A percentile compares a stretch with the other conserved stretches of the same genome.
These are phyloP conservation scores for Artibeus jamaicensis DNA, from an alignment of 2,797 vertebrate species.

Conservation along the genomic window DNA sequence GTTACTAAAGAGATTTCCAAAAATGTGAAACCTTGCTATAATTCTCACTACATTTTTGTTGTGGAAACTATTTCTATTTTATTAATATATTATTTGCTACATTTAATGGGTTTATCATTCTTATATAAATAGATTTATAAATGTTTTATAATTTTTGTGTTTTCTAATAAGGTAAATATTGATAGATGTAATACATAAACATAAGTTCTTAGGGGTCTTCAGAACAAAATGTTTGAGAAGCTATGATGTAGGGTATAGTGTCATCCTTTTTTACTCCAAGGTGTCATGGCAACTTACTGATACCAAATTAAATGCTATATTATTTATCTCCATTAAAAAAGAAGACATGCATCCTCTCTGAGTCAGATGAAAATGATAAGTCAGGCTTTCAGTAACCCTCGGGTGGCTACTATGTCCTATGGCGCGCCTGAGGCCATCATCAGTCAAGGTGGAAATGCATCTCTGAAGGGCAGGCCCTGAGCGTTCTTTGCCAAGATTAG, in stretches of 20 bases:
- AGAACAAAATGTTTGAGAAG: not conserved
- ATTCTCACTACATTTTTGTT: not conserved
- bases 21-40: not conserved
- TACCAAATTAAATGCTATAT: not conserved
- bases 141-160: not conserved
- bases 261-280: not conserved
- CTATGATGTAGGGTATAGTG: not conserved
- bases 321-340: not conserved
- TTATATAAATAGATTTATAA: not conserved
- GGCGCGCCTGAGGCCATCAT: not conserved
- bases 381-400: not conserved
- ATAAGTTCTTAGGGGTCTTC: not conserved
- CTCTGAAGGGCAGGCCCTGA: not conserved
- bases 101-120: not conserved
- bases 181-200: not conserved
- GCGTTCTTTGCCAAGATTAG: not conserved
- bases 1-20: not conserved
- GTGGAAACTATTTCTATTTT: slow-evolving; percentile 26
- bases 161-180: not conserved
- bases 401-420: too few relatives aligned
- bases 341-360: not conserved
- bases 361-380: not conserved
- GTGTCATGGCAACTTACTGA: not conserved
- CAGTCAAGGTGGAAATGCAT: not conserved
- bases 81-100: not conserved